Evolutionary conservation across 2,888 invertebrate species (phyloP).

Genomic region (Bombylius discolor): DNA sequence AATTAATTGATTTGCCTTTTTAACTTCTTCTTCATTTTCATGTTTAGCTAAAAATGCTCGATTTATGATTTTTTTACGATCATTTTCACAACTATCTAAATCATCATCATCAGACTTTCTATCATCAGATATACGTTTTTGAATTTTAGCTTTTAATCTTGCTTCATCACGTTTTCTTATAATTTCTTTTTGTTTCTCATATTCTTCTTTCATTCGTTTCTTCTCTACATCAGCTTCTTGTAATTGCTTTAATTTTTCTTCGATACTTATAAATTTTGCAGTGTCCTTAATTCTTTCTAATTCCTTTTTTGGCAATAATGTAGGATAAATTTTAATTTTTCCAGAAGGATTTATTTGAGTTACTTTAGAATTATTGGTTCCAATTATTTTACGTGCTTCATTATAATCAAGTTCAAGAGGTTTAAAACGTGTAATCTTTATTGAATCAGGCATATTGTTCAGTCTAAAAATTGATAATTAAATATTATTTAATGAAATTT

Average conservation of each 20-base stretch:
- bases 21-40: constrained; percentile 47
- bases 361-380: not conserved
- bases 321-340: constrained; percentile 36
- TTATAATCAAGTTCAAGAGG: not conserved
- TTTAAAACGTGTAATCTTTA: not conserved
- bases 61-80: constrained; percentile 41
- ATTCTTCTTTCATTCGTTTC: constrained; percentile 41
- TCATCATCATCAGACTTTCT: not conserved
- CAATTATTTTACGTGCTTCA: not conserved
- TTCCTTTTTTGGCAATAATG: constrained; percentile 46
- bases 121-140: not conserved
- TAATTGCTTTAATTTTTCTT: constrained; percentile 37
- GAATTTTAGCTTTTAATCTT: constrained; percentile 22
- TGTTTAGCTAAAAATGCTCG: constrained; percentile 36
- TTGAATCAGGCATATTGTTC: not conserved
- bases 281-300: constrained; percentile 46
- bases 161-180: constrained; percentile 38
- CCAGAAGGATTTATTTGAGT: constrained; percentile 8
- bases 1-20: constrained; percentile 63
- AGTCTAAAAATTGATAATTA: no score
- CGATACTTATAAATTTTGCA: constrained; percentile 41
- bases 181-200: constrained; percentile 42
- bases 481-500: no score
- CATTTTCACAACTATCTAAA: constrained; percentile 24
- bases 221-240: constrained; percentile 36